phyloP scores from a whole-genome alignment of 2,113 vertebrate genomes.

The Pachypanchax playfairii region DNA sequence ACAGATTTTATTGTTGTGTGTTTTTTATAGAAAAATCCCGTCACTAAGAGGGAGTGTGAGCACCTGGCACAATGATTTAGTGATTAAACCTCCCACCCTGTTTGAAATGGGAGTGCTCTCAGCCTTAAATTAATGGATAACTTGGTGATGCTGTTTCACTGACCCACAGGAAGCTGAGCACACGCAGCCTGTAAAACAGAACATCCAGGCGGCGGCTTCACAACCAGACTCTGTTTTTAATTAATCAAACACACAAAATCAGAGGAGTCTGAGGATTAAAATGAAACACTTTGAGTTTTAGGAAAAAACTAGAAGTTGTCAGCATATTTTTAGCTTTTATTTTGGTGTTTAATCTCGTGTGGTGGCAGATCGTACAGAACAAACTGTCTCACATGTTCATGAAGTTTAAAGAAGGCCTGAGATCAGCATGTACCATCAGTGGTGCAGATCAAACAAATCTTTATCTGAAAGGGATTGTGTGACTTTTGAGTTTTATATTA shows the following conservation, averaged over 20 bases:
- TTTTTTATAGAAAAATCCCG: constrained; percentile 20
- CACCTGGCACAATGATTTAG: constrained; percentile 12
- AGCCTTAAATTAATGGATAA: constrained; percentile 69
- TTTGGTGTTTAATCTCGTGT: background rate
- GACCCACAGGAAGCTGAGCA: background rate
- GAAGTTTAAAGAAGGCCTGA: background rate
- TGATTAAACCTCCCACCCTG: constrained; percentile 5
- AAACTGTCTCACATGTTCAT: background rate
- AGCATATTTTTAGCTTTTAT: background rate
- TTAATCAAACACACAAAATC: background rate
- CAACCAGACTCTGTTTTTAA: background rate
- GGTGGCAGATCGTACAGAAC: background rate
- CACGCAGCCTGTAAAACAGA: background rate
- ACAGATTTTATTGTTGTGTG: constrained; percentile 23
- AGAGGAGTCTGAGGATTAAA: background rate
- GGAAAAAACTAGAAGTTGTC: background rate
- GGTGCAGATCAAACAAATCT: background rate
- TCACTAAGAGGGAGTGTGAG: constrained; percentile 6
- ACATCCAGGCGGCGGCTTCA: background rate
- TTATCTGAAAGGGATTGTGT: background rate
- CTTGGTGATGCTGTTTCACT: constrained; percentile 23
- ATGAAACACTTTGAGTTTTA: background rate
- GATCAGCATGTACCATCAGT: background rate
- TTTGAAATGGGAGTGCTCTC: constrained; percentile 23
- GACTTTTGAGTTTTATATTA: too few species aligned